Percentiles rank a stretch among this genome's conserved stretches.
These are phyloP conservation scores for Ormyrus rosae DNA, from an alignment of 2,888 invertebrate species.

Conservation along the genomic window DNA sequence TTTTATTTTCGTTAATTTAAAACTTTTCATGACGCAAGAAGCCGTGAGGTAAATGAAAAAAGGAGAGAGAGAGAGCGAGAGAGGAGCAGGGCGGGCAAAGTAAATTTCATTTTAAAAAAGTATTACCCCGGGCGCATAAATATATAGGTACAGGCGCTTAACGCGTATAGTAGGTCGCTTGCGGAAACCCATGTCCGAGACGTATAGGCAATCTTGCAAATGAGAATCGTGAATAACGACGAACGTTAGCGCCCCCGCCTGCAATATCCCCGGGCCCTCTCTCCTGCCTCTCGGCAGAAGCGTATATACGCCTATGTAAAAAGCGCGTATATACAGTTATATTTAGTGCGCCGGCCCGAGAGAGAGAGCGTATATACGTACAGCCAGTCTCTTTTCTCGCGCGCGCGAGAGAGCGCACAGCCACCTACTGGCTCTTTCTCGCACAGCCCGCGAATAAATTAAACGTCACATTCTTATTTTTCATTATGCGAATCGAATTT, in stretches of 20 bases:
- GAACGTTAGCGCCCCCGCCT: constrained; percentile 70
- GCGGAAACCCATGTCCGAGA: constrained; percentile 68
- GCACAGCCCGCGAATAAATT: constrained; percentile 43
- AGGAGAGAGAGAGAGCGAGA: neutral
- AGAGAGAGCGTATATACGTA: neutral
- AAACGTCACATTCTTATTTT: constrained; percentile 50
- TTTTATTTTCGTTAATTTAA: constrained; percentile 47
- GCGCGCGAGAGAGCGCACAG: neutral
- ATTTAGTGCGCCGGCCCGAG: constrained; percentile 23
- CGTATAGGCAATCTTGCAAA: constrained; percentile 75
- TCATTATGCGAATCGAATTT: constrained; percentile 30
- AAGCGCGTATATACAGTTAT: constrained; percentile 54
- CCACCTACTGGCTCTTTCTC: constrained; percentile 34
- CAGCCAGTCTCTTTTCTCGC: constrained; percentile 34
- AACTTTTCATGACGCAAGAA: constrained; percentile 20
- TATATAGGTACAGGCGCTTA: constrained; percentile 47
- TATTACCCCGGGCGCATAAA: constrained; percentile 52
- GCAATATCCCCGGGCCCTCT: constrained; percentile 56
- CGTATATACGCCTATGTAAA: constrained; percentile 44
- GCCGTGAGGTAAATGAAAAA: constrained; percentile 41
- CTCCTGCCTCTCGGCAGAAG: constrained; percentile 35
- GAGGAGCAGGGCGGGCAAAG: constrained; percentile 11
- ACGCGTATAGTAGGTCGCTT: constrained; percentile 61
- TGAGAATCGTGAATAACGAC: constrained; percentile 74
- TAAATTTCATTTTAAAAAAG: constrained; percentile 52